Evolutionary conservation across 2,797 vertebrate species (phyloP).

Genomic region (Lepilemur ruficaudatus): DNA sequence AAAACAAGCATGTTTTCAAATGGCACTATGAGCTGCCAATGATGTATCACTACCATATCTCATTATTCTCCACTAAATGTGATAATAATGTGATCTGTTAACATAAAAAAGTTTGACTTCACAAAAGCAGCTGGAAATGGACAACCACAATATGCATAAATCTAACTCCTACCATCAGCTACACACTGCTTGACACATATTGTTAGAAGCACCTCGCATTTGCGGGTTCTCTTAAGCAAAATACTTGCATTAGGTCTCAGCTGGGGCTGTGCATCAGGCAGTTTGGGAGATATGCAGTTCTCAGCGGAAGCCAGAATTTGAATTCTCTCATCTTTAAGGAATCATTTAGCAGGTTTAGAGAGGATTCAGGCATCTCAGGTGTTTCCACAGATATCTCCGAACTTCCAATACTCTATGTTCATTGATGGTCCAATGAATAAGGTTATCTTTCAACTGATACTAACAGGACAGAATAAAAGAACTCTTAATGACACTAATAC

Average conservation of each 20-base stretch:
- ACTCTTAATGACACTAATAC: background rate
- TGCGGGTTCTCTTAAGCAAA: conserved; percentile 80
- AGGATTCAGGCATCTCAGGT: conserved; percentile 62
- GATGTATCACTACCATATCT: conserved; percentile 80
- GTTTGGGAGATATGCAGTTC: conserved; percentile 78
- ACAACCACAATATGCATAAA: conserved; percentile 83
- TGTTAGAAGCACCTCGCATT: conserved; percentile 82
- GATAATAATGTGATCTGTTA: conserved; percentile 85
- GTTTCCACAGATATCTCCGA: background rate
- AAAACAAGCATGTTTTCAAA: conserved; percentile 82
- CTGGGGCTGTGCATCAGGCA: conserved; percentile 73
- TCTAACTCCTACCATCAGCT: conserved; percentile 80
- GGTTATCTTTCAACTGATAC: background rate
- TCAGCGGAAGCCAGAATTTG: conserved; percentile 76
- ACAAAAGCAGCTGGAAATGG: conserved; percentile 84
- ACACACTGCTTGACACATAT: conserved; percentile 81
- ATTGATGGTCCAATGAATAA: background rate
- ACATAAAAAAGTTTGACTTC: conserved; percentile 85
- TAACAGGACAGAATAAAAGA: background rate
- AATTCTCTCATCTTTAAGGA: conserved; percentile 65
- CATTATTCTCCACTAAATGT: conserved; percentile 82
- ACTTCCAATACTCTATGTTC: background rate
- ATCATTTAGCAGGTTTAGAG: conserved; percentile 71
- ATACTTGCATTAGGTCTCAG: conserved; percentile 81
- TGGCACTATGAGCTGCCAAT: conserved; percentile 67